Percentiles rank a stretch among this genome's conserved stretches.
Conservation (phyloP, 1,140 invertebrate species). For the Diabrotica undecimpunctata region DNA sequence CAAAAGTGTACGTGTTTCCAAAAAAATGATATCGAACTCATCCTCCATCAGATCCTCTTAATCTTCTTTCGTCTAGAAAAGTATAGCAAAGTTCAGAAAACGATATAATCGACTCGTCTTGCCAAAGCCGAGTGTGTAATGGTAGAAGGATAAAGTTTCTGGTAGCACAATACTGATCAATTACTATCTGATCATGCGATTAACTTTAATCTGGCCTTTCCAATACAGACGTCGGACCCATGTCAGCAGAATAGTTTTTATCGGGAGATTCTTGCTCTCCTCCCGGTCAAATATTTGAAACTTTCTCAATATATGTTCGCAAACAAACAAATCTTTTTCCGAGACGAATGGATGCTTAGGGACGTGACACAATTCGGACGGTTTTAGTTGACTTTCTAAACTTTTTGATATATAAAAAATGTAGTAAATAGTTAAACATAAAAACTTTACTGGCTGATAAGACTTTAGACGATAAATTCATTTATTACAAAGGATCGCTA, state of each 20-base stretch:
- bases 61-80: slow-evolving; percentile 7
- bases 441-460: too few species aligned
- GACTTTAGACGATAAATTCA: too few species aligned
- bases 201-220: slow-evolving; percentile 30
- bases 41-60: neutral
- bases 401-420: too few species aligned
- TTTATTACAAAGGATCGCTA: too few species aligned
- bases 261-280: slow-evolving; percentile 8
- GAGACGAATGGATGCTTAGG: neutral
- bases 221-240: slow-evolving; percentile 30
- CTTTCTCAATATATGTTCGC: slow-evolving; percentile 14
- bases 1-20: neutral
- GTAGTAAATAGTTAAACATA: too few species aligned
- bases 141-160: slow-evolving; percentile 23
- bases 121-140: slow-evolving; percentile 16
- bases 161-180: slow-evolving; percentile 29
- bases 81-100: slow-evolving; percentile 1
- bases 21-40: slow-evolving; percentile 2
- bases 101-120: slow-evolving; percentile 17
- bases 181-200: slow-evolving; percentile 32
- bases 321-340: slow-evolving; percentile 1
- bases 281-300: slow-evolving; percentile 13
- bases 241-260: slow-evolving; percentile 25
- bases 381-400: neutral
- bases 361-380: neutral